phyloP scores from a whole-genome alignment of 2,797 vertebrate genomes.

The Phalloptychus januarius region DNA sequence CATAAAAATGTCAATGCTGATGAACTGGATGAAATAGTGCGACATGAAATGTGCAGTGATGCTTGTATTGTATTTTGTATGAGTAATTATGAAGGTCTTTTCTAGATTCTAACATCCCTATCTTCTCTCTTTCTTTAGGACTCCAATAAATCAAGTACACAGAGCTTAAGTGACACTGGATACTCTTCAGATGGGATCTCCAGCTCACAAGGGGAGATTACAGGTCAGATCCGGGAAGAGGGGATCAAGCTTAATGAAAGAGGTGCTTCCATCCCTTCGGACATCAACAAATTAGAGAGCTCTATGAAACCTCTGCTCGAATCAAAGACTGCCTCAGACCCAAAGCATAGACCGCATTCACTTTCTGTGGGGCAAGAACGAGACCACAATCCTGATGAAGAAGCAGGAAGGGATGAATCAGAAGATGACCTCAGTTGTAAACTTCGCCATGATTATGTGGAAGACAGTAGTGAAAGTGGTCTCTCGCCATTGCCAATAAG shows the following conservation, averaged over 20 bases:
- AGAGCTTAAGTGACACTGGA: constrained; percentile 97
- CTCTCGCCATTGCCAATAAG: constrained; percentile 89
- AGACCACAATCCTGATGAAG: constrained; percentile 91
- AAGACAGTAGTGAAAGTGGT: constrained; percentile 96
- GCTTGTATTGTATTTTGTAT: constrained; percentile 45
- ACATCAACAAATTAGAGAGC: constrained; percentile 94
- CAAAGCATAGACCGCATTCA: constrained; percentile 90
- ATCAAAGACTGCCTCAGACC: constrained; percentile 79
- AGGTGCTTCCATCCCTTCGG: constrained; percentile 89
- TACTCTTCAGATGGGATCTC: constrained; percentile 98
- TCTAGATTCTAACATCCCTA: constrained; percentile 42
- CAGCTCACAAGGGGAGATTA: constrained; percentile 96
- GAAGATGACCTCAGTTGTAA: constrained; percentile 97
- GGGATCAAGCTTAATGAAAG: constrained; percentile 90
- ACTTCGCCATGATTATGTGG: constrained; percentile 94
- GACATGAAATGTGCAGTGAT: constrained; percentile 43
- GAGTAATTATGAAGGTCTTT: constrained; percentile 22
- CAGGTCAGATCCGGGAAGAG: constrained; percentile 91
- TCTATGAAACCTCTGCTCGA: constrained; percentile 91
- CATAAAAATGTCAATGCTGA: constrained; percentile 49
- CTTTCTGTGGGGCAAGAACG: constrained; percentile 90
- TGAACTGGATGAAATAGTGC: constrained; percentile 52
- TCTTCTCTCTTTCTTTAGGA: constrained; percentile 81
- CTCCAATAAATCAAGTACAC: constrained; percentile 90
- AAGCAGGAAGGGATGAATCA: constrained; percentile 86